Percentiles rank a stretch among this genome's conserved stretches.
phyloP scores from a whole-genome alignment of 1,140 invertebrate species.

The Aphis craccivora region DNA sequence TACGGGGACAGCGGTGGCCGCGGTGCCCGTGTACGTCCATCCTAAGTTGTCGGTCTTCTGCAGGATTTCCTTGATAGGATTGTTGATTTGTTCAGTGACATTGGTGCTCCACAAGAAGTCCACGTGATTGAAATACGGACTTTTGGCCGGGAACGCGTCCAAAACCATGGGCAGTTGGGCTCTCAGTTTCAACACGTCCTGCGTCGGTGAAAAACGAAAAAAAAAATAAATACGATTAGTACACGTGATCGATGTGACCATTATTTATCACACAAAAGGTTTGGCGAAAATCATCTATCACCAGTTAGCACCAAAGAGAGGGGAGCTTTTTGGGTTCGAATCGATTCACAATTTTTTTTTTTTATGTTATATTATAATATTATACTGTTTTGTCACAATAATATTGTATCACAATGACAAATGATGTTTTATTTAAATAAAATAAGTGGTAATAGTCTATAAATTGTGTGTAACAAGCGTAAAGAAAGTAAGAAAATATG shows the following conservation, averaged over 20 bases:
- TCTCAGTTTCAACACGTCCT: constrained; percentile 70
- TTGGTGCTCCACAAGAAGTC: constrained; percentile 74
- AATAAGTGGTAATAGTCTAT: no score
- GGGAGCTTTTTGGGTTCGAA: no score
- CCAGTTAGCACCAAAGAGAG: no score
- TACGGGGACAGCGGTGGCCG: no score
- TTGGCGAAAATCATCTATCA: background rate
- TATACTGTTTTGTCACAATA: no score
- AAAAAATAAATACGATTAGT: background rate
- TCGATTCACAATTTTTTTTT: no score
- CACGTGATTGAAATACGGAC: constrained; percentile 71
- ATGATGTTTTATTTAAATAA: no score
- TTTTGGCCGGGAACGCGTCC: constrained; percentile 68
- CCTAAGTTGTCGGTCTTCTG: background rate
- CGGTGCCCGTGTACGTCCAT: background rate
- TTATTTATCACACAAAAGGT: no score
- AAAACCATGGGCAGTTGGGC: constrained; percentile 67
- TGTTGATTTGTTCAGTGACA: constrained; percentile 69
- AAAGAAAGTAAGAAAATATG: no score
- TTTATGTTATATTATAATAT: no score
- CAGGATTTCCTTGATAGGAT: constrained; percentile 68
- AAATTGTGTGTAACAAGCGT: no score
- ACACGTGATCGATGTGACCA: background rate
- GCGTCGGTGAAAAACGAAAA: background rate
- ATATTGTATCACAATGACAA: no score